These are phyloP conservation scores for Muntiacus muntjak DNA, from an alignment of 2,113 vertebrate species.

Conservation along the genomic window DNA sequence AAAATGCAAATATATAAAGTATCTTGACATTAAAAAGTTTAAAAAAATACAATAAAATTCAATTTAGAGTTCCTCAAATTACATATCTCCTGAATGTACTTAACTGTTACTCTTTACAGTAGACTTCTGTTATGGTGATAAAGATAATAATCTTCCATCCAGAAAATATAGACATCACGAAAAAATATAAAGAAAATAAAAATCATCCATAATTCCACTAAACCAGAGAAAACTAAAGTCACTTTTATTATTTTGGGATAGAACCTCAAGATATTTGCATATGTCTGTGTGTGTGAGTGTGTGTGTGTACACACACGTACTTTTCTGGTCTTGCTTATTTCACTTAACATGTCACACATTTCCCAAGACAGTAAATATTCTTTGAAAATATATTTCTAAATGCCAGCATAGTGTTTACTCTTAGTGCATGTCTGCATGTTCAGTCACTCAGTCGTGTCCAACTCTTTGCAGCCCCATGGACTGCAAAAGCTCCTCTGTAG, in stretches of 20 bases:
- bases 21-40: neutral
- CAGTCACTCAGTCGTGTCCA: neutral
- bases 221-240: neutral
- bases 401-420: neutral
- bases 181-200: neutral
- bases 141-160: neutral
- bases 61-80: neutral
- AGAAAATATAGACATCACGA: neutral
- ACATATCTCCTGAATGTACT: neutral
- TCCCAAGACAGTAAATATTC: neutral
- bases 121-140: neutral
- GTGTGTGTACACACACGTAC: neutral
- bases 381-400: neutral
- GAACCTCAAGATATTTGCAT: neutral
- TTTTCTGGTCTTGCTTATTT: neutral
- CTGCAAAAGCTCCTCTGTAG: neutral
- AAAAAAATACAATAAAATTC: neutral
- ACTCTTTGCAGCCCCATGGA: neutral
- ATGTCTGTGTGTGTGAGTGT: too few relatives aligned
- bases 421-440: neutral
- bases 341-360: neutral
- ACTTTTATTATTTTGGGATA: neutral
- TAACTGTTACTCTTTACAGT: conserved; percentile 12
- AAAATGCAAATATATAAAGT: neutral
- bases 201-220: neutral